These are phyloP conservation scores for Barnardius zonarius DNA, from an alignment of 2,113 vertebrate species.

Conservation along the genomic window DNA sequence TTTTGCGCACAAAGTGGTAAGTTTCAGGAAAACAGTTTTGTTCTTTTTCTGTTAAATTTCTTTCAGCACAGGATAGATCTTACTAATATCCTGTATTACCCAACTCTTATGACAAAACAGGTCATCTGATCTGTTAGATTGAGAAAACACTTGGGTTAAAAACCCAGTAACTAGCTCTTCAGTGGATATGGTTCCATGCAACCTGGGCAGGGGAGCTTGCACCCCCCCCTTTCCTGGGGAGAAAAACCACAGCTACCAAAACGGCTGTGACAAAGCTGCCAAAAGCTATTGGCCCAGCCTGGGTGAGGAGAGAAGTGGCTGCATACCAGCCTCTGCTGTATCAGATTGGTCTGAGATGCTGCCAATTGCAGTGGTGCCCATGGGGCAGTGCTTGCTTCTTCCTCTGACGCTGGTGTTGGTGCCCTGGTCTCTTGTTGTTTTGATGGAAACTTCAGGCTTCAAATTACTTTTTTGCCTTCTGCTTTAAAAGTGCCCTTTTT, in stretches of 20 bases:
- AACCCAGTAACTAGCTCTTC: not conserved
- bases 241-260: not conserved
- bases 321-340: not conserved
- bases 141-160: not conserved
- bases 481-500: not conserved
- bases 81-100: not conserved
- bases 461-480: not conserved
- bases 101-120: not conserved
- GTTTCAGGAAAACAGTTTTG: not conserved
- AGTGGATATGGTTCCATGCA: not conserved
- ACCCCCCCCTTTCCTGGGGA: not conserved
- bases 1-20: not conserved
- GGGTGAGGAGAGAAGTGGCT: not conserved
- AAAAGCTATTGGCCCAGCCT: not conserved
- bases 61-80: not conserved
- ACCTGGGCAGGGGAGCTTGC: fast-evolving
- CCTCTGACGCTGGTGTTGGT: not conserved
- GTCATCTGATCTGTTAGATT: not conserved
- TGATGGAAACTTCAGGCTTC: not conserved
- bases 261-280: not conserved
- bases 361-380: not conserved
- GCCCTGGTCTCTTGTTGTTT: not conserved
- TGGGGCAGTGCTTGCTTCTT: not conserved
- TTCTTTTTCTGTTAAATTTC: not conserved
- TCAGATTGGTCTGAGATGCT: not conserved